Conservation (phyloP, 2,797 vertebrate species). For the Adelosebastes latens region DNA sequence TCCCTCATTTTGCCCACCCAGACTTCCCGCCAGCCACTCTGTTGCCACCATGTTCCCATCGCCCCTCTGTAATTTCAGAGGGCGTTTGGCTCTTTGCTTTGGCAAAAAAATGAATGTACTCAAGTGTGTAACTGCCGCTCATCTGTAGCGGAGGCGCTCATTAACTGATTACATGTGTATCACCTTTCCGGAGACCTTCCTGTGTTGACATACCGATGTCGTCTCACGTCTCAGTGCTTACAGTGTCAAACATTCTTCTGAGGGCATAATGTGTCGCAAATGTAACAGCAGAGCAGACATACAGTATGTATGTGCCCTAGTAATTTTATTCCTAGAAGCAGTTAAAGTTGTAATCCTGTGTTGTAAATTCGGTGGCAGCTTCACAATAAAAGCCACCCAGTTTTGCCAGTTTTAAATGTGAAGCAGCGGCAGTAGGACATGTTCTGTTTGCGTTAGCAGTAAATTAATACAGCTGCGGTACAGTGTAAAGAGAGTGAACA, state of each 20-base stretch:
- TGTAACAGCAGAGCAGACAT: not conserved
- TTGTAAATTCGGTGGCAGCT: not conserved
- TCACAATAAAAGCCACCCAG: not conserved
- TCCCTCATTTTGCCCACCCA: not conserved
- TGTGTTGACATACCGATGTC: not conserved
- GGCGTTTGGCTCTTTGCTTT: constrained; percentile 32
- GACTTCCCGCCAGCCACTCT: not conserved
- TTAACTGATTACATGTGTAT: constrained; percentile 36
- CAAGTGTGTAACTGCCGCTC: not conserved
- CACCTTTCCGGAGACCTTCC: constrained; percentile 19
- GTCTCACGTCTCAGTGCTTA: not conserved
- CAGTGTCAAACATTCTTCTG: constrained; percentile 21
- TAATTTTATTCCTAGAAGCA: not conserved
- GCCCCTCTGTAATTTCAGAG: constrained; percentile 63
- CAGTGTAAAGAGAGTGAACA: not conserved
- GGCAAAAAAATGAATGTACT: not conserved
- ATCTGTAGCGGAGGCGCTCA: not conserved
- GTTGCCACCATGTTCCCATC: not conserved
- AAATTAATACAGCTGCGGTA: not conserved
- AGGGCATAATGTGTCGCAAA: not conserved
- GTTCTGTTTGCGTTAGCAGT: not conserved
- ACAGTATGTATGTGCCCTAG: not conserved
- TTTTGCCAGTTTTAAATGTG: not conserved
- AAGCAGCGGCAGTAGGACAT: too few relatives aligned
- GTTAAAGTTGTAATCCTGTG: not conserved